Base-by-base conservation (phyloP, 2,888 invertebrate species). In the Drosophila emarginata region DNA sequence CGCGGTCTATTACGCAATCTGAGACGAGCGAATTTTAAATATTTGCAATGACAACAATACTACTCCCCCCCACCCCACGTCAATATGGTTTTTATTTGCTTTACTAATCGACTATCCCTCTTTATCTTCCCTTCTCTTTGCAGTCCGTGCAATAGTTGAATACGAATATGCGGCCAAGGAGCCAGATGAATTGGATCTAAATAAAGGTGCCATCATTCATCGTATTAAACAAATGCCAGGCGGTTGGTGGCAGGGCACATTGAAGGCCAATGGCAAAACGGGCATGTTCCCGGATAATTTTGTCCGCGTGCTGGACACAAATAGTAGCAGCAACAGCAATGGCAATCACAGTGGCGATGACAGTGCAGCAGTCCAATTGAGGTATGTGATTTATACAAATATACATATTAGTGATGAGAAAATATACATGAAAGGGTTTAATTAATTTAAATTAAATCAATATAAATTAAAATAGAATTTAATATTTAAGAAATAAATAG, bases 281-380 rank as follows among this genome's bases (percentile, higher is more conserved):
- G 98, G 98, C 85, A 95, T 98, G 94, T 98, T 98, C 92, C 98
- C 98, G 2, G 97, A 98, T 91, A 98, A 97, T 92, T 98, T 97
- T 93, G 98, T 98, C 18, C 94, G 95, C 79, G 92, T 96, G 76
- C 89, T 94, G 63, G 92, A 92, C 65, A 76, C 87, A 61, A 81
- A 61, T 67, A 82, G 72, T 71, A 86, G 79, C 56, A 85, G 74
- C 64, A 87, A 64, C 21, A 63, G 65, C 23, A 74, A 65, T 21
- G 59, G 65, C n/a, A 73, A 50, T 18, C 60, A 60, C 57, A 62
- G 74, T n/a, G 74, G 83, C 18, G 88, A 86, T 56, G 84, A 83
- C 67, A 77, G 73, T 61, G 77, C 74, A 40, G 63, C 62, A 23
- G 84, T 85, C 54, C 88, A 88, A 69, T 63, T 85, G 74, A 85